Base-by-base conservation (phyloP, 2,113 vertebrate genomes). In the Periophthalmus modestus region DNA sequence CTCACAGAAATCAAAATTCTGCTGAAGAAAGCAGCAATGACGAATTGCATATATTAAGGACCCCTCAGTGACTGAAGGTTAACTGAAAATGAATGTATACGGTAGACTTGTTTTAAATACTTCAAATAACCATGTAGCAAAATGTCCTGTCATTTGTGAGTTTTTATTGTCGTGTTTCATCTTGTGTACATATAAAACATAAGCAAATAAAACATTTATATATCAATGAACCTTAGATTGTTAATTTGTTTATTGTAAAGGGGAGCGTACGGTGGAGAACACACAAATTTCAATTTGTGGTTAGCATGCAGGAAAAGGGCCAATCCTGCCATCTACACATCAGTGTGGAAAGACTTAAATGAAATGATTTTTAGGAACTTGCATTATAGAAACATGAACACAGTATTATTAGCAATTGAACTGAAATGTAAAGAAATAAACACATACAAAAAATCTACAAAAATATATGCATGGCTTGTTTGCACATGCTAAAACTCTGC, bases 1-100 rank as follows among this genome's bases (percentile, higher is more conserved):
- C 83, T 39, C 89, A 92, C 46, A 76, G 23, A 63, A 77, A 85
- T 55, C 63, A 43, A 2, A 69, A 90, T 43, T 23, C 65, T 13
- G 58, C 52, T 3, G 18, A 16, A 55, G 23, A 50, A 15, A 74
- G 0, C 54, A 15, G 24, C 5, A 23, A 15, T 57, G 21, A 24
- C 55, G 73, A 69, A 66, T 24, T 67, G 39, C 39, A 24, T 48
- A 62, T 62, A 62, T 62, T 14, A 47, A 24, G 7, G 14, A 67
- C 21, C 18, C 43, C 33, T 43, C 34, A 43, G 4, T 43, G 46
- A 62, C 43, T n/a, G 58, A n/a, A 58, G 16, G 2, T 19, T 47
- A 57, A 2, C 43, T 55, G 28, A 69, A 21, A 68, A 15, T 59
- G 0, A 66, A 55, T 23, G 2, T 39, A 43, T 24, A 18, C 15